A percentile compares a stretch with the other conserved stretches of the same genome.
Conservation (phyloP, 2,888 invertebrate genomes). For the Phaedon cochleariae region DNA sequence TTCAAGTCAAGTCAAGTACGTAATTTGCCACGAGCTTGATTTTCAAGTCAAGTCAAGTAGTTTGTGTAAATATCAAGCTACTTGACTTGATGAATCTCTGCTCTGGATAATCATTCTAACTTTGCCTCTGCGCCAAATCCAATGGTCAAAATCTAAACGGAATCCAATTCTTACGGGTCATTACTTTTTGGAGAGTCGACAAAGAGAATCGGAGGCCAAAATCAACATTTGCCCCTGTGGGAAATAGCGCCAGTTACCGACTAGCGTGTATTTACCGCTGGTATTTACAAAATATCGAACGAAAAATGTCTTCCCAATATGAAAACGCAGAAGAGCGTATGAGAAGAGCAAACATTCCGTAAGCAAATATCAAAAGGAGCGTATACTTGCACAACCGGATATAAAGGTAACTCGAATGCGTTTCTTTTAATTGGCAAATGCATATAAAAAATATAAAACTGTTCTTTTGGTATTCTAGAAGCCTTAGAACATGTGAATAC, state of each 20-base stretch:
- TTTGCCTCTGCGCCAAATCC: constrained; percentile 10
- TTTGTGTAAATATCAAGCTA: too few relatives aligned
- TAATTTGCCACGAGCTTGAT: too few relatives aligned
- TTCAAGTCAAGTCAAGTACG: too few relatives aligned
- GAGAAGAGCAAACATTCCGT: not conserved
- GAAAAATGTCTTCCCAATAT: not conserved
- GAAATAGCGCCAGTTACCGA: not conserved
- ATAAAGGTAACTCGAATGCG: not conserved
- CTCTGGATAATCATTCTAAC: constrained; percentile 6
- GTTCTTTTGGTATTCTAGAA: too few relatives aligned
- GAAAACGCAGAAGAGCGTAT: not conserved
- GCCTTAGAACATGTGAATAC: too few relatives aligned
- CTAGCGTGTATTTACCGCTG: not conserved
- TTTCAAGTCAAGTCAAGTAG: too few relatives aligned
- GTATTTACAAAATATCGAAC: constrained; percentile 11
- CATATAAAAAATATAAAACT: too few relatives aligned
- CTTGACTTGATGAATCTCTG: too few relatives aligned
- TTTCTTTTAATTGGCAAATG: not conserved
- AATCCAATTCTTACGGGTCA: constrained; percentile 18
- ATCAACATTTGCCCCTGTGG: constrained; percentile 14
- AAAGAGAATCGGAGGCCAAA: constrained; percentile 1
- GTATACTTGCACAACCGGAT: not conserved
- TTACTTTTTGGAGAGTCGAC: constrained; percentile 1
- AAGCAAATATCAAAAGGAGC: not conserved
- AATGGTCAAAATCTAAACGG: constrained; percentile 5